Percentiles rank a stretch among this genome's conserved stretches.
phyloP scores from a whole-genome alignment of 2,888 invertebrate species.

The Dorcus hopei region DNA sequence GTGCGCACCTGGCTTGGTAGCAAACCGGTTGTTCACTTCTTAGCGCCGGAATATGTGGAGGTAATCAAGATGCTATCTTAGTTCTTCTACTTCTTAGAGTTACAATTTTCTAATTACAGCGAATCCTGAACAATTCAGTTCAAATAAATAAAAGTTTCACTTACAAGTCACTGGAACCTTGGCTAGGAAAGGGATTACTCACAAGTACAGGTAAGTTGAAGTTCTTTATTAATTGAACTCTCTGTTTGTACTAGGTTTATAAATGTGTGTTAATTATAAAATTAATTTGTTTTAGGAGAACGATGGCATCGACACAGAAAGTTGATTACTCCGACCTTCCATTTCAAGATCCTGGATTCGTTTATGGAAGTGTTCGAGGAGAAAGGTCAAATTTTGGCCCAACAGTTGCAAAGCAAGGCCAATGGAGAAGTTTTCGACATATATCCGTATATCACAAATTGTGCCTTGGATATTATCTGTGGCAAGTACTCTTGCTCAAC shows the following conservation, averaged over 20 bases:
- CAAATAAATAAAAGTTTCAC: constrained; percentile 5
- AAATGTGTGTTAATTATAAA: too few species aligned
- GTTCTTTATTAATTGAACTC: neutral
- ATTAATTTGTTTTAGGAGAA: constrained; percentile 13
- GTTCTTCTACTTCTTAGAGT: too few species aligned
- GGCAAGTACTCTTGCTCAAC: constrained; percentile 28
- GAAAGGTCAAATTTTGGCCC: constrained; percentile 31
- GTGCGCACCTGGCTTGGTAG: constrained; percentile 32
- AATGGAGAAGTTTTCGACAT: constrained; percentile 36
- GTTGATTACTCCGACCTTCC: constrained; percentile 38
- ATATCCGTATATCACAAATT: constrained; percentile 35
- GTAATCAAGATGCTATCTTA: constrained; percentile 17
- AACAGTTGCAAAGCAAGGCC: constrained; percentile 24
- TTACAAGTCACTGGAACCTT: neutral
- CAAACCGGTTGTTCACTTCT: constrained; percentile 28
- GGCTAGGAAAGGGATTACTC: constrained; percentile 13
- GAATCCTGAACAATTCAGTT: constrained; percentile 2
- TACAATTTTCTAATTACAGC: neutral
- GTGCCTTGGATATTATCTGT: constrained; percentile 39
- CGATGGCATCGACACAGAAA: constrained; percentile 35
- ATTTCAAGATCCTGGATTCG: constrained; percentile 37
- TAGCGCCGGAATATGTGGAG: constrained; percentile 32
- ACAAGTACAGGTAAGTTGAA: constrained; percentile 6
- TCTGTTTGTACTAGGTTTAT: too few species aligned
- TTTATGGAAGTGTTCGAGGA: constrained; percentile 36